A percentile compares a stretch with the other conserved stretches of the same genome.
These are phyloP conservation scores for Drosophila neocordata DNA, from an alignment of 1,140 invertebrate species.

Conservation along the genomic window DNA sequence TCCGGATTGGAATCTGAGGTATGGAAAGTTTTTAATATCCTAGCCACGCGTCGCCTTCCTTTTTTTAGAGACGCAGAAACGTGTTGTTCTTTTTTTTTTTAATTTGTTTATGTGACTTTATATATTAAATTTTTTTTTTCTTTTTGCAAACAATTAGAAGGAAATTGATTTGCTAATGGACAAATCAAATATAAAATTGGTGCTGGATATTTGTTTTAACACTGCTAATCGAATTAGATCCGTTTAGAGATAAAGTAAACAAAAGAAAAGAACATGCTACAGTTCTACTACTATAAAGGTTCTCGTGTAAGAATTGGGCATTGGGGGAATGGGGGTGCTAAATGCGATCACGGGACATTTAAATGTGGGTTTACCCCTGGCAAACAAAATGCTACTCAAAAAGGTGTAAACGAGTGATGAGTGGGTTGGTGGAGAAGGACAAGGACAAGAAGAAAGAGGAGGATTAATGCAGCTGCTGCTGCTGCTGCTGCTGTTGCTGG, in stretches of 20 bases:
- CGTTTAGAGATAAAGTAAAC: conserved; percentile 29
- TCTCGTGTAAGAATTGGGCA: conserved; percentile 33
- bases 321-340: conserved; percentile 30
- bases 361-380: conserved; percentile 11
- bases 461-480: conserved; percentile 25
- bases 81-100: neutral
- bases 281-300: conserved; percentile 40
- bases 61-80: neutral
- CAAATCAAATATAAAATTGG: conserved; percentile 58
- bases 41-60: conserved; percentile 35
- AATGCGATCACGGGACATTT: conserved; percentile 48
- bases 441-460: conserved; percentile 4
- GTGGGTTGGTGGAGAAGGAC: neutral
- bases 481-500: conserved; percentile 20
- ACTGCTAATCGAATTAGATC: conserved; percentile 67
- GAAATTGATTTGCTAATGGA: conserved; percentile 44
- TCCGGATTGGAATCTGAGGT: conserved; percentile 13
- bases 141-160: conserved; percentile 35
- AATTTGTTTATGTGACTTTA: conserved; percentile 17
- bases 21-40: conserved; percentile 64
- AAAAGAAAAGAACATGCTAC: conserved; percentile 51
- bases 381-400: neutral
- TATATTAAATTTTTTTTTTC: conserved; percentile 25
- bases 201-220: conserved; percentile 16
- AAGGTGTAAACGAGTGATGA: neutral